Evolutionary conservation across 2,113 vertebrate genomes (phyloP).

Genomic region (Hemiprocne comata): DNA sequence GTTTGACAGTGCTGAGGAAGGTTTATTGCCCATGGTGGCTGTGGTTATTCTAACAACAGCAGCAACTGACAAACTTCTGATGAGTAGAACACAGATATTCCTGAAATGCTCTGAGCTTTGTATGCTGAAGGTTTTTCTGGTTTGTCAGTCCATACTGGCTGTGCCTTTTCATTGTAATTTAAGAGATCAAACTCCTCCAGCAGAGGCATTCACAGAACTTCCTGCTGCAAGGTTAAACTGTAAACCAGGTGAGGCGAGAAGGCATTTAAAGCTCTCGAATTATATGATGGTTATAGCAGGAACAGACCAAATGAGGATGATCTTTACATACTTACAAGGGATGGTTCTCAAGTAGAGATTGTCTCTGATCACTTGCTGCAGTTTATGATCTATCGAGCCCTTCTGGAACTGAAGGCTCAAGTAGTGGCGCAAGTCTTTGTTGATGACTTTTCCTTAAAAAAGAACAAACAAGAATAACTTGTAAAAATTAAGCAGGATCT

Average conservation of each 20-base stretch:
- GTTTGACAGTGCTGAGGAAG: not conserved
- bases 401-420: conserved; percentile 99
- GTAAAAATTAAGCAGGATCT: not conserved
- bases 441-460: conserved; percentile 93
- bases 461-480: not conserved
- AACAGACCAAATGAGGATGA: not conserved
- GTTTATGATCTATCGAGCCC: conserved; percentile 96
- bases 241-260: not conserved
- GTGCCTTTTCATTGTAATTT: not conserved
- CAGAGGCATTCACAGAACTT: not conserved
- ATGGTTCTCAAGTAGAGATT: conserved; percentile 98
- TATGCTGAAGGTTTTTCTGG: not conserved
- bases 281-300: not conserved
- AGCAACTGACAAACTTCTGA: not conserved
- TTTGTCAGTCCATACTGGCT: not conserved
- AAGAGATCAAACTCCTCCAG: not conserved
- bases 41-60: not conserved
- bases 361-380: conserved; percentile 99
- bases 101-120: not conserved
- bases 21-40: not conserved
- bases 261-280: not conserved
- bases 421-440: conserved; percentile 96
- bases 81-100: not conserved
- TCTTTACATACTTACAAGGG: conserved; percentile 89
- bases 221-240: not conserved